Percentiles rank a stretch among this genome's conserved stretches.
Conservation (phyloP, 2,888 invertebrate genomes). For the Magallana nippona region DNA sequence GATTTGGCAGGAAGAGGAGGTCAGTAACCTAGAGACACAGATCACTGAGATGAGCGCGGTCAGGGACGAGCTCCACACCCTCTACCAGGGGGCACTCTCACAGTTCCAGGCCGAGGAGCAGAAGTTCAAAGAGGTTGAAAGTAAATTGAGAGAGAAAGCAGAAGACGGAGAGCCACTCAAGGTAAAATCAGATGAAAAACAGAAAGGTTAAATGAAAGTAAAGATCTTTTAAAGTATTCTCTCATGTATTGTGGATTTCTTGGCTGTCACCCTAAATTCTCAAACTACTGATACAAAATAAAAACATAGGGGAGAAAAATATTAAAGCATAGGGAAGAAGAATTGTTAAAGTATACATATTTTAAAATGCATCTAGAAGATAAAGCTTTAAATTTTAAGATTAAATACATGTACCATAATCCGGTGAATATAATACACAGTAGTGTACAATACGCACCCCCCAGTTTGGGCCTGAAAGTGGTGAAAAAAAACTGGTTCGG, state of each 20-base stretch:
- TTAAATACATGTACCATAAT: no score
- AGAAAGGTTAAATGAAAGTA: neutral
- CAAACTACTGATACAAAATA: no score
- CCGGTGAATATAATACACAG: no score
- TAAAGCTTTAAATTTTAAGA: no score
- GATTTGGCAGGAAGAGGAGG: constrained; percentile 72
- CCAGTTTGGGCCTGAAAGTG: no score
- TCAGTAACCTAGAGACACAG: constrained; percentile 62
- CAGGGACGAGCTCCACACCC: constrained; percentile 45
- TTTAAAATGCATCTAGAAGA: no score
- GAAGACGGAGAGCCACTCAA: constrained; percentile 63
- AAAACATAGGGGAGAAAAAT: no score
- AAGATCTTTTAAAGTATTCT: neutral
- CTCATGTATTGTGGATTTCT: neutral
- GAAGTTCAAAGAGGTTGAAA: constrained; percentile 62
- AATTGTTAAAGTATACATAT: no score
- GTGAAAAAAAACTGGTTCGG: no score
- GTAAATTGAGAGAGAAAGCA: constrained; percentile 57
- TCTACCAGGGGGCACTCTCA: constrained; percentile 53
- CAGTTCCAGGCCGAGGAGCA: constrained; percentile 60
- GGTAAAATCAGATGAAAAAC: constrained; percentile 41
- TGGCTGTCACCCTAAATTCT: no score
- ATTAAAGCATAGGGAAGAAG: no score
- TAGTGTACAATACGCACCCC: no score
- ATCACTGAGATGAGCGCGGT: constrained; percentile 58